Base-by-base conservation (phyloP, 2,113 vertebrate species). In the Capricornis sumatraensis region DNA sequence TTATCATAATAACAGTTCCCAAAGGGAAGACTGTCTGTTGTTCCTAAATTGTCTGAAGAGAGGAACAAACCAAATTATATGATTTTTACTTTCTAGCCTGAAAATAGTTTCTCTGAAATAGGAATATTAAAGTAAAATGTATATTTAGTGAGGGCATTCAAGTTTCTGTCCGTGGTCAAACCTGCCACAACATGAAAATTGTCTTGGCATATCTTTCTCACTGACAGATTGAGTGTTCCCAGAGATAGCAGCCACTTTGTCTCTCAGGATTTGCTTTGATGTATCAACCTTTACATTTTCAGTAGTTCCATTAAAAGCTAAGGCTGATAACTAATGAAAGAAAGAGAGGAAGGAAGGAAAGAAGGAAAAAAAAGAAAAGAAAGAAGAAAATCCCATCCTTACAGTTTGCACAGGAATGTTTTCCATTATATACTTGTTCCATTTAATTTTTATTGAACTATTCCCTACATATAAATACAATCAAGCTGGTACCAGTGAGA, bases 91-190 rank as follows among this genome's bases (percentile, higher is more conserved):
- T 93, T 94, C 11, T 71, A 57, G 45, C 36, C 57, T 62, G 81
- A 91, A 71, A 81, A 89, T 67, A 19, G 10, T 83, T 76, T 78
- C n/a, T 58, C 13, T 91, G 40, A 89, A 82, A 40, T 94, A 85
- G 21, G 93, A 97, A 91, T 94, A 91, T 91, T 91, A 93, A 93
- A 95, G 30, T 89, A 87, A 95, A 83, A 94, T 90, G n/a, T 28
- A 93, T 78, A 64, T 58, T 87, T 91, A 67, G 36, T 25, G 2
- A 95, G 81, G 86, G 36, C 79, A 81, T 10, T 13, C 28, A 88
- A 95, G 74, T 97, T 87, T 58, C 25, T 53, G 21, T 76, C 53
- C 57, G 30, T 88, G 83, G 62, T 87, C 40, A 96, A 83, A 93
- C 87, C 40, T 84, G 33, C 3, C 81, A 50, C 21, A 97, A 92